These are phyloP conservation scores for Drosophila nannoptera DNA, from an alignment of 1,140 invertebrate genomes.

Conservation along the genomic window DNA sequence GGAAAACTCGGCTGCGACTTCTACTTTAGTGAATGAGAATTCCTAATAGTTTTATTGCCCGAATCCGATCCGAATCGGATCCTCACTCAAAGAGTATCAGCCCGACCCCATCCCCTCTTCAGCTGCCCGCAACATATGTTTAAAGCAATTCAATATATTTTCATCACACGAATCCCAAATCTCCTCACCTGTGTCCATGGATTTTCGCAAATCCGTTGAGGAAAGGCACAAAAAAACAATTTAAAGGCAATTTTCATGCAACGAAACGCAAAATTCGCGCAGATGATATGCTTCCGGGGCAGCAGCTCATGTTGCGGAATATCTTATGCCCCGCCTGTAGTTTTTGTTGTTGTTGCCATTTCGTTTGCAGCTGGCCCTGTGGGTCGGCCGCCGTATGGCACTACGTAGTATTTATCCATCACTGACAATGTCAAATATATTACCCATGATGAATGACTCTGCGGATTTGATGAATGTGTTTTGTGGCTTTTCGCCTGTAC, in stretches of 20 bases:
- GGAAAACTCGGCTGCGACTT: constrained; percentile 21
- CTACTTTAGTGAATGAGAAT: too few relatives aligned
- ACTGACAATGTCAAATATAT: constrained; percentile 77
- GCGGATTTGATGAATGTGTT: constrained; percentile 77
- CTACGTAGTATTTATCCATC: constrained; percentile 73
- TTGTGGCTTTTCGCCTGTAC: constrained; percentile 65
- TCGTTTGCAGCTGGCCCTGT: constrained; percentile 5
- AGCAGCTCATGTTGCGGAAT: constrained; percentile 25
- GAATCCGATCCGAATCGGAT: too few relatives aligned
- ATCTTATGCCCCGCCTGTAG: constrained; percentile 52
- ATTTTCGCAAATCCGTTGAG: neutral
- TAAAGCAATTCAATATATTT: neutral
- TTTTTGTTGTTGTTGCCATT: constrained; percentile 27
- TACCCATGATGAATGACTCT: constrained; percentile 76
- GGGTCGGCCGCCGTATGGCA: constrained; percentile 32
- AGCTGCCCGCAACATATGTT: neutral
- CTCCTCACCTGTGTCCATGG: constrained; percentile 24
- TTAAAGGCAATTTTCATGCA: constrained; percentile 66
- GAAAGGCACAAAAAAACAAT: constrained; percentile 19
- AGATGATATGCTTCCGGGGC: constrained; percentile 57
- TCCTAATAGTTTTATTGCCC: too few relatives aligned
- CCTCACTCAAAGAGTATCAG: too few relatives aligned
- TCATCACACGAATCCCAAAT: neutral
- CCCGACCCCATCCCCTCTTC: too few relatives aligned
- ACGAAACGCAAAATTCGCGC: constrained; percentile 59